Evolutionary conservation across 2,113 vertebrate genomes (phyloP), one percentile per base, ranked within the genome.

Genomic region (Ophiodon elongatus): DNA sequence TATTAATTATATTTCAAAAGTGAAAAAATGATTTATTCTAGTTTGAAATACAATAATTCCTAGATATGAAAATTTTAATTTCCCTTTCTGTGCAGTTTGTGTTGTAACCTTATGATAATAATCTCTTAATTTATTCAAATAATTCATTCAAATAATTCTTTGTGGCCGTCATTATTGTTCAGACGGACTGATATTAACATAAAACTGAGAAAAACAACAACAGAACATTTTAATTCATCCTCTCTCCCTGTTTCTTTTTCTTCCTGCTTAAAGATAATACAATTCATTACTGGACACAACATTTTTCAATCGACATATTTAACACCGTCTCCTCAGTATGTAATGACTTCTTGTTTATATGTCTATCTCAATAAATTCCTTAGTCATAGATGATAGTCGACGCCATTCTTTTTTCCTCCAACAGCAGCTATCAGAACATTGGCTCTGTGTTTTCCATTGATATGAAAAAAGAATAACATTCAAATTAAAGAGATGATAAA

Each of bases 71-170:
- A 0, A 13, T 78, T 82, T 76, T 85, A 73, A 85, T 90, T 89
- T 84, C 64, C 47, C 52, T 88, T 64, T 79, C 70, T n/a, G 17
- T 25, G 56, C 74, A 80, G 76, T 89, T 83, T 89, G 79, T 85
- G 57, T 86, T 85, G 73, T 69, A 82, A 83, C 84, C 76, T 71
- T 63, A 4, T 63, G 86, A 90, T 90, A 80, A 60, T 31, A 41
- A 89, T 90, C 81, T 88, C 70, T 85, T 83, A 62, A 89, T 91
- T 88, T 88, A 87, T 90, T 88, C 69, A 85, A 86, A 86, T 83
- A 82, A 81, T 83, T 88, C 75, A 77, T 84, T 90, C 75, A 84
- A 76, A 82, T 84, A 65, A 37, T 79, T 80, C 66, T 83, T 86
- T 85, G 73, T 82, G 29, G 39, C 73, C 15, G 75, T 86, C 77